phyloP scores from a whole-genome alignment of 2,113 vertebrate genomes.

The Acrocephalus arundinaceus region DNA sequence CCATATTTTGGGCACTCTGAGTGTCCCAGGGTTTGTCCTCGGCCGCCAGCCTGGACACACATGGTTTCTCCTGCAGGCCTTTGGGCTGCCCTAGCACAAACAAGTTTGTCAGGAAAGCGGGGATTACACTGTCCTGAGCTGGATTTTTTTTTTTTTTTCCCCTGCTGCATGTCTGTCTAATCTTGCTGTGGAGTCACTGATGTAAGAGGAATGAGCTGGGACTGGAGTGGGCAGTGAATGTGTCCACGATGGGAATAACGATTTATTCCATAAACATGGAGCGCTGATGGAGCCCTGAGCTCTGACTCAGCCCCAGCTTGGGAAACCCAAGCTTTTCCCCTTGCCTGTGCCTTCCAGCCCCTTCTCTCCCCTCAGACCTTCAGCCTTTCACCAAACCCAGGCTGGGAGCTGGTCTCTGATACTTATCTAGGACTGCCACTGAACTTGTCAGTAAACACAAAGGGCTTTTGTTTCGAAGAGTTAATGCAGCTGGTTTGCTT shows the following conservation, averaged over 20 bases:
- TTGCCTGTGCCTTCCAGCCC: neutral
- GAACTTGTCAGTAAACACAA: neutral
- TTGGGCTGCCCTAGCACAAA: neutral
- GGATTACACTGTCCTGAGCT: neutral
- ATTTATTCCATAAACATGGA: neutral
- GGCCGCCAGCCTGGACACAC: fast-evolving
- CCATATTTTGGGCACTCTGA: neutral
- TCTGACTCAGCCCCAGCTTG: neutral
- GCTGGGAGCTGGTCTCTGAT: neutral
- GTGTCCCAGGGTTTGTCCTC: neutral
- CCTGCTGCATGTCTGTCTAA: neutral
- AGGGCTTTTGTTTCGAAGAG: neutral
- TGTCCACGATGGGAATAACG: neutral
- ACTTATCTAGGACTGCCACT: neutral
- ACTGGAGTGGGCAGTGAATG: neutral
- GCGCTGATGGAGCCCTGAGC: neutral
- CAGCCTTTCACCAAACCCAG: neutral
- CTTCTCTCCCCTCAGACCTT: neutral
- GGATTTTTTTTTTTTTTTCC: neutral
- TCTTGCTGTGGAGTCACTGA: neutral
- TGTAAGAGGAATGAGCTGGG: neutral
- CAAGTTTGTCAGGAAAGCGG: neutral
- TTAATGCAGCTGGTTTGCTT: neutral
- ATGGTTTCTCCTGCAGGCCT: fast-evolving
- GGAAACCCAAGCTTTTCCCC: neutral